A percentile compares a stretch with the other conserved stretches of the same genome.
phyloP scores from a whole-genome alignment of 2,797 vertebrate species.

The Gastrophryne carolinensis region DNA sequence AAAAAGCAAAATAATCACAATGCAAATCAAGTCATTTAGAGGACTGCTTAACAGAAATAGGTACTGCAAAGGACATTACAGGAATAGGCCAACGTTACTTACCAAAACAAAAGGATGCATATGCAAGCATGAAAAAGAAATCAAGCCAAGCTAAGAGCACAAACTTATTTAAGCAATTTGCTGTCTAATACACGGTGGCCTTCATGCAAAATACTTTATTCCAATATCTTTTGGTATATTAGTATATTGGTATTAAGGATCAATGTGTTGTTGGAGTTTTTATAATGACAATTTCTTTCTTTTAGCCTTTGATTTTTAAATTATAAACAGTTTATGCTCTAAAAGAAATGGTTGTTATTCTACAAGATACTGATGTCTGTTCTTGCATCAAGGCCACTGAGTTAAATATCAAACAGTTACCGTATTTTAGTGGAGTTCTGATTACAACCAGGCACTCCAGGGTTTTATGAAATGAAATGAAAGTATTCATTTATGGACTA shows the following conservation, averaged over 20 bases:
- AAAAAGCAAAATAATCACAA: not conserved
- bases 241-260: too few relatives aligned
- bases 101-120: constrained; percentile 71
- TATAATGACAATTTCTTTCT: too few relatives aligned
- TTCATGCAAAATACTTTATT: too few relatives aligned
- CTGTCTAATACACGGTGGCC: not conserved
- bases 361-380: too few relatives aligned
- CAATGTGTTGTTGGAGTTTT: too few relatives aligned
- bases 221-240: too few relatives aligned
- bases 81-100: constrained; percentile 64
- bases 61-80: not conserved
- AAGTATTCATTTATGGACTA: constrained; percentile 32
- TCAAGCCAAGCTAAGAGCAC: constrained; percentile 61
- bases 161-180: constrained; percentile 49
- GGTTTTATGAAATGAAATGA: not conserved
- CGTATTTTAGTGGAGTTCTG: too few relatives aligned
- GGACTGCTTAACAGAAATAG: not conserved
- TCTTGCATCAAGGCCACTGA: too few relatives aligned
- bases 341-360: too few relatives aligned
- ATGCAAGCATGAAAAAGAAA: constrained; percentile 70
- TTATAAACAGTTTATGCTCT: too few relatives aligned
- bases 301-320: too few relatives aligned
- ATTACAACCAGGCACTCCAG: not conserved
- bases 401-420: too few relatives aligned
- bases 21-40: constrained; percentile 6